Base-by-base conservation (phyloP, 2,888 invertebrate genomes). In the Acanthoscelides obtectus region DNA sequence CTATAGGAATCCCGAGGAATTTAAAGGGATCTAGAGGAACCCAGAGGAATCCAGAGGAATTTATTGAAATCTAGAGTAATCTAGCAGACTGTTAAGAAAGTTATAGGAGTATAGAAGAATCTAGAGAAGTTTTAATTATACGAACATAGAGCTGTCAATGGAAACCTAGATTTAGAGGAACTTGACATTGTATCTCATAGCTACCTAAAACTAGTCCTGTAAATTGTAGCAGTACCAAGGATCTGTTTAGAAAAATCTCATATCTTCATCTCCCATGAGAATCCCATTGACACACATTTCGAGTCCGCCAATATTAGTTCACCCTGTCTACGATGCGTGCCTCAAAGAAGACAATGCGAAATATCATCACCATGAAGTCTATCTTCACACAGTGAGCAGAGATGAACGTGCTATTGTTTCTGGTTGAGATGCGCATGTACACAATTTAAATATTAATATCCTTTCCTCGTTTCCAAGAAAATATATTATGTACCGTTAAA, bases 401-500 rank as follows among this genome's bases (percentile, higher is more conserved):
- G 45, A 45, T 45, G 17, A 67, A 67, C 19, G 22, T 22, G 67
- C 22, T 22, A 67, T 19, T 67, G 67, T 67, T 22, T 67, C 67
- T 22, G 19, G 67, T 67, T 22, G 67, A 67, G 20, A 67, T 22
- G 21, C 19, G 22, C 22, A 67, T 22, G n/a, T 67, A 22, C 12
- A 22, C 67, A 67, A 22, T 22, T 67, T 67, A 67, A 22, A 22
- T 67, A 22, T 67, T 67, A 67, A 22, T 67, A 22, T 67, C 19
- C 45, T 45, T 45, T 45, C 45, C 45, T 45, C 45, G 67, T 67
- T 67, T 67, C 22, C 3, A 22, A 22, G 20, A 67, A 20, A 67
- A 67, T 67, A 67, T 20, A 67, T 67, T 67, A 22, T 4, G 67
- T 74, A 73, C 77, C 75, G 77, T 77, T 77, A 77, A 74, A 73